phyloP scores from a whole-genome alignment of 2,888 invertebrate genomes.

The Steinernema scapterisci region DNA sequence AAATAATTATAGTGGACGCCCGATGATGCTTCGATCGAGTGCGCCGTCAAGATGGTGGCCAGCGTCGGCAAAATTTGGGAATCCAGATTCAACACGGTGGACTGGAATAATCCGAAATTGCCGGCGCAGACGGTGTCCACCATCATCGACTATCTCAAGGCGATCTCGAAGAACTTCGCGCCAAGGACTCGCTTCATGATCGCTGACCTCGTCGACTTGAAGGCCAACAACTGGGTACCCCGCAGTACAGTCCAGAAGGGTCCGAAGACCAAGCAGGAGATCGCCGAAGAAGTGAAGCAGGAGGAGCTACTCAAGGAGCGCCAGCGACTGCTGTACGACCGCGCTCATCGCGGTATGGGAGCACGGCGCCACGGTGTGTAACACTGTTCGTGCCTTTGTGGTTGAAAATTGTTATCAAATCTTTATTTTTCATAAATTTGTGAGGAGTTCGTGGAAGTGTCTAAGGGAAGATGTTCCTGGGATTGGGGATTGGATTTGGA shows the following conservation, averaged over 20 bases:
- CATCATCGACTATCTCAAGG: background rate
- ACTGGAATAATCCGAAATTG: background rate
- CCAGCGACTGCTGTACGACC: too few species aligned
- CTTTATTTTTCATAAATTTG: too few species aligned
- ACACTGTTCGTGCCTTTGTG: too few species aligned
- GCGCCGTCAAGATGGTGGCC: conserved; percentile 11
- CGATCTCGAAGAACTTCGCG: background rate
- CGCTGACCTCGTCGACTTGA: conserved; percentile 35
- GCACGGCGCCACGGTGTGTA: too few species aligned
- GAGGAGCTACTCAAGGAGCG: conserved; percentile 36
- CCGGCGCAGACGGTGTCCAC: background rate
- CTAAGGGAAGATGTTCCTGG: too few species aligned
- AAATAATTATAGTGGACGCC: background rate
- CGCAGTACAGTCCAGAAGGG: conserved; percentile 31
- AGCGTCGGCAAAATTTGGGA: background rate
- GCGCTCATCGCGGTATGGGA: too few species aligned
- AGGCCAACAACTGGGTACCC: conserved; percentile 11
- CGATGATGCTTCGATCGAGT: background rate
- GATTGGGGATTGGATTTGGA: too few species aligned
- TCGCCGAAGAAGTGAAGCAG: conserved; percentile 35
- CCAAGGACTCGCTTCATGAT: conserved; percentile 37
- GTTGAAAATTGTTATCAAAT: too few species aligned
- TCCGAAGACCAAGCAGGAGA: conserved; percentile 36
- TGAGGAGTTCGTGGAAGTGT: too few species aligned
- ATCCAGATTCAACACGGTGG: background rate